phyloP scores from a whole-genome alignment of 2,888 invertebrate genomes.

The Anthrax anthrax region DNA sequence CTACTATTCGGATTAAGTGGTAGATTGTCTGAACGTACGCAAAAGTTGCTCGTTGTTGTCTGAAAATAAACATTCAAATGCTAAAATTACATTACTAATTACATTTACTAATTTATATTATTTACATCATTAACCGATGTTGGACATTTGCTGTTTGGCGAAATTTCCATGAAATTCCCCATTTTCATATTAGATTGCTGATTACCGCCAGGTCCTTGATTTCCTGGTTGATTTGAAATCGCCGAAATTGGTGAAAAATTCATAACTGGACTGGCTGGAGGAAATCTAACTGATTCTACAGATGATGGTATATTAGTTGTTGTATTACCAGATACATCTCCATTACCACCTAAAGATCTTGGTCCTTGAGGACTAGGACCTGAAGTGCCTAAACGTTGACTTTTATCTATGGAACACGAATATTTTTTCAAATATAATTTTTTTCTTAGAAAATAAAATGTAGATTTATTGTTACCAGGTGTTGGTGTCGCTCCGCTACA shows the following conservation, averaged over 20 bases:
- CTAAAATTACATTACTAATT: constrained; percentile 1
- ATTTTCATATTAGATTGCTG: constrained; percentile 14
- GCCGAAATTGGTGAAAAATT: constrained; percentile 17
- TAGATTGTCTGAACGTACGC: constrained; percentile 44
- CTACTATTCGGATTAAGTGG: constrained; percentile 50
- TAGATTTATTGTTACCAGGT: constrained; percentile 5
- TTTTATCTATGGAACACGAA: no score
- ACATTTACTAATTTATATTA: constrained; percentile 9
- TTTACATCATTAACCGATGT: constrained; percentile 13
- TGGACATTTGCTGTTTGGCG: constrained; percentile 22
- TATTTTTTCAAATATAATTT: no score
- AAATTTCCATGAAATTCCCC: constrained; percentile 34
- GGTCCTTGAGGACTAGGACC: constrained; percentile 28
- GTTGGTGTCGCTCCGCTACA: constrained; percentile 4
- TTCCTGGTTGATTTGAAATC: constrained; percentile 26
- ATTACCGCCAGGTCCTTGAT: constrained; percentile 3
- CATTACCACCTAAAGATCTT: constrained; percentile 21
- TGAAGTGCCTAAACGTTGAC: constrained; percentile 37
- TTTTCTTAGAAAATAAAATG: no score
- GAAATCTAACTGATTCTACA: constrained; percentile 22
- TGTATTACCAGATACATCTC: constrained; percentile 32
- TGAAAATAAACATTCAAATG: neutral
- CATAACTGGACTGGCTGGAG: constrained; percentile 27
- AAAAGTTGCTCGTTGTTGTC: constrained; percentile 19
- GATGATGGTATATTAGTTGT: constrained; percentile 15